Evolutionary conservation across 2,888 invertebrate genomes (phyloP), one percentile per base, ranked within the genome.

Genomic region (Leucophenga maculata): DNA sequence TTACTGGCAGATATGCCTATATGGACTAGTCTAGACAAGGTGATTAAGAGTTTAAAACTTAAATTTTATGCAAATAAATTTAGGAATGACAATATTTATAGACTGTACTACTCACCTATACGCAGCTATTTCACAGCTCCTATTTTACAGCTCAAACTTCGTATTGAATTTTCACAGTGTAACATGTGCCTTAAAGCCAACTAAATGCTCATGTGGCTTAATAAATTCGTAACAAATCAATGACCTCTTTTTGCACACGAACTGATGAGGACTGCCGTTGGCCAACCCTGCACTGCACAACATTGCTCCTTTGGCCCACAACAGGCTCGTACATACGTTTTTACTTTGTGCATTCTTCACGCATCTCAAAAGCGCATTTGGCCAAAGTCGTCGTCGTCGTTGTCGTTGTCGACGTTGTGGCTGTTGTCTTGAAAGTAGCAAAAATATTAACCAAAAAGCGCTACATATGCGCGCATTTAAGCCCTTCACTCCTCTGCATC

Each of bases 181-280:
- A 57, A 57, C 6, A 31, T 57, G 14, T 26, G 68, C 48, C 20
- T 18, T 46, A 11, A 31, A 55, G 65, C 59, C 60, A 26, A 69
- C 22, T 50, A 39, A 20, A 44, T 67, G 60, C 32, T 39, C 65
- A 65, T 52, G 50, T 65, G 20, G 39, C 46, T 64, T 46, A 79
- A 84, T 84, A 83, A 84, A 81, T 84, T 81, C 82, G 75, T 79
- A 78, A 79, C 79, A 78, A 82, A 80, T 74, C 78, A 84, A 81
- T 80, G 85, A 82, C 75, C 84, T 71, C 69, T 71, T 48, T 60
- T 60, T 66, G 54, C 67, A 48, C 55, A 55, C 54, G 14, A 52
- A 9, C 52, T 55, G 50, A 66, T 39, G 39, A 73, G 54, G 57
- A 60, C 60, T 65, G 52, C 50, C 8, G 14, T 65, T 20, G 59